Percentiles rank a stretch among this genome's conserved stretches.
phyloP scores from a whole-genome alignment of 64 coral and sea anemone species.

The Stichodactyla helianthus region DNA sequence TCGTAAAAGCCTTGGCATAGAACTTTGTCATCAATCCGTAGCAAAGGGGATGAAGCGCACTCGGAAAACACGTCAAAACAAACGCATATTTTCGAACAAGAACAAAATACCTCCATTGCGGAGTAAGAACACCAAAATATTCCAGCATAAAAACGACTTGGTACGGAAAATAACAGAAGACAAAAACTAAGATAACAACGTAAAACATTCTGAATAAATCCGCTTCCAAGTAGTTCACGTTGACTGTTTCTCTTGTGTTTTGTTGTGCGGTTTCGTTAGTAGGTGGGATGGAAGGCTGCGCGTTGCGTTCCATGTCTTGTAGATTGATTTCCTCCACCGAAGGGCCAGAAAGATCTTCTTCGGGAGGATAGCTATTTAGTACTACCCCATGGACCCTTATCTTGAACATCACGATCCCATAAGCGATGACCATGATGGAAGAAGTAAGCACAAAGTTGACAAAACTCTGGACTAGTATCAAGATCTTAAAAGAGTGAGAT shows the following conservation, averaged over 20 bases:
- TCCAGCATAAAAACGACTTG: slow-evolving; percentile 67
- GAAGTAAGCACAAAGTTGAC: slow-evolving; percentile 48
- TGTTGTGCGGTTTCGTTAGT: not conserved
- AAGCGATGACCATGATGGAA: slow-evolving; percentile 43
- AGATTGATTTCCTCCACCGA: not conserved
- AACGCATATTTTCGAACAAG: slow-evolving; percentile 19
- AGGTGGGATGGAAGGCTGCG: not conserved
- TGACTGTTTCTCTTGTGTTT: slow-evolving; percentile 21
- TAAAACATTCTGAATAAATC: slow-evolving; percentile 79
- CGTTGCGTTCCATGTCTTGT: not conserved
- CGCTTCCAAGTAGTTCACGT: slow-evolving; percentile 24
- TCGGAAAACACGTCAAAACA: slow-evolving; percentile 50
- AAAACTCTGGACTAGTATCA: slow-evolving; percentile 29
- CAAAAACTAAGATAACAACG: slow-evolving; percentile 60
- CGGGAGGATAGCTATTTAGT: slow-evolving; percentile 9
- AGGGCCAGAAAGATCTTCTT: slow-evolving; percentile 17
- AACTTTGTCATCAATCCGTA: slow-evolving; percentile 92
- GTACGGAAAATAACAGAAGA: slow-evolving; percentile 64
- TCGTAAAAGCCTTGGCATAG: slow-evolving; percentile 71
- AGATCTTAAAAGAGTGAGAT: not conserved
- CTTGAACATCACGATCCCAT: slow-evolving; percentile 49
- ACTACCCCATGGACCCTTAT: slow-evolving; percentile 32
- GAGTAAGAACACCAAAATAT: slow-evolving; percentile 28
- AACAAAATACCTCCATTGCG: slow-evolving; percentile 38
- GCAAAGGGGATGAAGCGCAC: slow-evolving; percentile 74